Conservation (phyloP, 2,797 vertebrate species). For the Xenops minutus region DNA sequence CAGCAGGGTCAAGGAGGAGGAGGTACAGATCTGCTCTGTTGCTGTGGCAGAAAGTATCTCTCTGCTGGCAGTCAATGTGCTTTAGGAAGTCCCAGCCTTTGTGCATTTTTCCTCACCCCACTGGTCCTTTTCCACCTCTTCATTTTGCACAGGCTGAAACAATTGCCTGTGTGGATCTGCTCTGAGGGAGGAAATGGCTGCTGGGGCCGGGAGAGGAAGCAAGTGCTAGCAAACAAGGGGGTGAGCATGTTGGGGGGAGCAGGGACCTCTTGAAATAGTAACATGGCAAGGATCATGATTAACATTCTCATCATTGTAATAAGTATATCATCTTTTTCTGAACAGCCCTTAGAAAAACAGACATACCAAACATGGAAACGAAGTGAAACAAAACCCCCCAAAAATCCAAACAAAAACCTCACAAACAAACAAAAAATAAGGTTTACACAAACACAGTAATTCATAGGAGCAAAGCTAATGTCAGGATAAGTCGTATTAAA, state of each 20-base stretch:
- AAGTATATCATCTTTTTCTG: background rate
- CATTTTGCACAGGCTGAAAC: background rate
- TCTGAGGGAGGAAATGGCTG: background rate
- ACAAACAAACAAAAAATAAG: background rate
- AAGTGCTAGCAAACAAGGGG: background rate
- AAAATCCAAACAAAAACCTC: no score
- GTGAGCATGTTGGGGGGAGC: background rate
- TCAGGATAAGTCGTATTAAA: background rate
- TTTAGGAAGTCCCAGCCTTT: conserved; percentile 2
- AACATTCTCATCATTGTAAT: background rate
- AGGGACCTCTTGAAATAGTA: background rate
- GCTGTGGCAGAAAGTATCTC: background rate
- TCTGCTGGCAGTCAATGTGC: fast-evolving
- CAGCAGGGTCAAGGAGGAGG: background rate
- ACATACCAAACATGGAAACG: background rate
- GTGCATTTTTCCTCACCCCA: background rate
- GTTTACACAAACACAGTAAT: conserved; percentile 2
- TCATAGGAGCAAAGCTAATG: conserved; percentile 27
- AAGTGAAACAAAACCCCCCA: no score
- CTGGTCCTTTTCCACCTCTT: background rate
- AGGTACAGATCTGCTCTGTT: background rate
- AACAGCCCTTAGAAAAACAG: conserved; percentile 5
- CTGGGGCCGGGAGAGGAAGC: background rate
- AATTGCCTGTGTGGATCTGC: background rate
- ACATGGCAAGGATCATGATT: background rate